A percentile compares a stretch with the other conserved stretches of the same genome.
Conservation (phyloP, 2,888 invertebrate species). For the Blastobasis adustella region DNA sequence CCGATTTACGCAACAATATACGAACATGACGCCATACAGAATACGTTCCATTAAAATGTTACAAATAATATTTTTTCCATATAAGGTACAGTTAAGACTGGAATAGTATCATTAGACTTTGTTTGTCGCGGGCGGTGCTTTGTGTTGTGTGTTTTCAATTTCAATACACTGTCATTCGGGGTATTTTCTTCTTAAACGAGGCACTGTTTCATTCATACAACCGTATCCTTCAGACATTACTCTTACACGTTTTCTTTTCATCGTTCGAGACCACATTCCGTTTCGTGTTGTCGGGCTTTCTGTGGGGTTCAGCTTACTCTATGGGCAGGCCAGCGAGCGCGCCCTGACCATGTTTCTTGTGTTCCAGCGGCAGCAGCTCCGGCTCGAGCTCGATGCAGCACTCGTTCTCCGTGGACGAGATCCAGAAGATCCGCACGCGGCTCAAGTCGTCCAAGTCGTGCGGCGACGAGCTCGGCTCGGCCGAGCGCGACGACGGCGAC, state of each 20-base stretch:
- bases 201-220: too few species aligned
- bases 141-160: slow-evolving; percentile 11
- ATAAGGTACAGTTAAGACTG: slow-evolving; percentile 27
- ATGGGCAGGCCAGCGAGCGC: too few species aligned
- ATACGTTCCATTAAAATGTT: slow-evolving; percentile 16
- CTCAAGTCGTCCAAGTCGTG: slow-evolving; percentile 91
- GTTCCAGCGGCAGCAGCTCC: slow-evolving; percentile 81
- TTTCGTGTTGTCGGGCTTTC: not conserved
- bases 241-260: too few species aligned
- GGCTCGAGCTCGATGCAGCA: slow-evolving; percentile 87
- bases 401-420: slow-evolving; percentile 91
- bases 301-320: not conserved
- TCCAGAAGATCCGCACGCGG: slow-evolving; percentile 88
- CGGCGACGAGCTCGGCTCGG: slow-evolving; percentile 83
- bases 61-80: not conserved
- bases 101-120: slow-evolving; percentile 10
- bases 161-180: too few species aligned
- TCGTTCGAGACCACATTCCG: too few species aligned
- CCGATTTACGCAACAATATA: slow-evolving; percentile 49
- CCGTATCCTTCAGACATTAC: too few species aligned
- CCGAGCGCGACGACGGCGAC: slow-evolving; percentile 84
- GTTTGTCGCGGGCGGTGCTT: slow-evolving; percentile 29
- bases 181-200: too few species aligned
- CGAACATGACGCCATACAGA: slow-evolving; percentile 49
- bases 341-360: too few species aligned